Evolutionary conservation across 1,140 invertebrate species (phyloP), one percentile per base, ranked within the genome.

Genomic region (Monomorium pharaonis): DNA sequence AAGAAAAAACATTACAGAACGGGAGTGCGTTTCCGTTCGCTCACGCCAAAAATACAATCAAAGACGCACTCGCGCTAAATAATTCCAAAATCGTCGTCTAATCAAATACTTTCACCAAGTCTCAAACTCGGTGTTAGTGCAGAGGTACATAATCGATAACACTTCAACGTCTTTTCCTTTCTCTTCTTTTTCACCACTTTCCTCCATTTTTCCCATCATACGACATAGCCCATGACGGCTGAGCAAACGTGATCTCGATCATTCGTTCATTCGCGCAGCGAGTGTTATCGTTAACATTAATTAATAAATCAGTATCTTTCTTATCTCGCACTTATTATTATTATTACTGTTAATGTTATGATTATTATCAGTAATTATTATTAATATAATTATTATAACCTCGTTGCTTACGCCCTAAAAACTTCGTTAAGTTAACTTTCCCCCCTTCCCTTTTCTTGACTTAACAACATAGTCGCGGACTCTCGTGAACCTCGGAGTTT

Each of bases 341-440:
- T 81, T 70, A 70, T 83, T 72, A 83, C 67, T 81, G 62, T 67
- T 80, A 51, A 72, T 74, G 37, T 72, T 60, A 72, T 44, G 47
- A 70, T 83, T 62, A 62, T n/a, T 54, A 54, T 51, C 18, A 54
- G 30, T 21, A 49, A 33, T 60, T 24, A n/a, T 77, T 21, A 18
- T 49, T 78, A 70, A 33, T 58, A 72, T 81, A 72, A 83, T 44
- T 72, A 84, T 86, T 69, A 85, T 90, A 86, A 90, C 86, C 85
- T 89, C 77, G 72, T 90, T 88, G 84, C 78, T 90, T 90, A 90
- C 83, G 74, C 42, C 69, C 89, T 88, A 90, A 83, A 86, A 90
- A 90, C 58, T 90, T 88, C 74, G 58, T 88, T 84, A 89, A 65
- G 63, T 89, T 90, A 90, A 83, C 60, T 83, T 47, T 16, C 62